Conservation (phyloP, 2,797 vertebrate species). For the Sebastes taczanowskii region DNA sequence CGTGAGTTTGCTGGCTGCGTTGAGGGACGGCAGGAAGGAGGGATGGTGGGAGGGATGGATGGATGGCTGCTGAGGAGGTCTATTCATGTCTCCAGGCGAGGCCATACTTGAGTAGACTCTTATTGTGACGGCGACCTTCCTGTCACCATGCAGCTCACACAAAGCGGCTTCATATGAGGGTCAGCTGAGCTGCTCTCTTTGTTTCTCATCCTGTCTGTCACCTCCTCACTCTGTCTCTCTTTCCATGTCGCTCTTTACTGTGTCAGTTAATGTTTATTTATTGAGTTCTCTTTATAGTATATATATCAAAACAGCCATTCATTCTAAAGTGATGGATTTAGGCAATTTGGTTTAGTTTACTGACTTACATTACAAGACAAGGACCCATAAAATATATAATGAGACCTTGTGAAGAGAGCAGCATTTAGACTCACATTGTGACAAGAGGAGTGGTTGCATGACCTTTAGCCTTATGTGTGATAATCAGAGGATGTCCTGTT, state of each 20-base stretch:
- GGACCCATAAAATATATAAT: not conserved
- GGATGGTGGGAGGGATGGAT: constrained; percentile 36
- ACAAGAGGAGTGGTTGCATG: not conserved
- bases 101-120: constrained; percentile 52
- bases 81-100: constrained; percentile 64
- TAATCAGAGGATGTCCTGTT: not conserved
- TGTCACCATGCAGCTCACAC: constrained; percentile 48
- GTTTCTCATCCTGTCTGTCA: constrained; percentile 13
- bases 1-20: constrained; percentile 49
- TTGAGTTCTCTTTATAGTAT: not conserved
- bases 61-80: constrained; percentile 54
- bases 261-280: not conserved
- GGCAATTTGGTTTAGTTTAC: not conserved
- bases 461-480: not conserved
- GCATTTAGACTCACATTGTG: not conserved
- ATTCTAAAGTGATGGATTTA: not conserved
- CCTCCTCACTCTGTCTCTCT: not conserved
- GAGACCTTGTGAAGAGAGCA: not conserved
- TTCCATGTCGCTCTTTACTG: not conserved
- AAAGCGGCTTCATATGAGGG: constrained; percentile 46
- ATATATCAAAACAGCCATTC: not conserved
- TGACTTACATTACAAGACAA: not conserved
- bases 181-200: constrained; percentile 36
- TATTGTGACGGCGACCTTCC: constrained; percentile 64
- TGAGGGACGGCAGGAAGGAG: constrained; percentile 53